A percentile compares a stretch with the other conserved stretches of the same genome.
These are phyloP conservation scores for Calephelis perditalis DNA, from an alignment of 2,888 invertebrate genomes.

Conservation along the genomic window DNA sequence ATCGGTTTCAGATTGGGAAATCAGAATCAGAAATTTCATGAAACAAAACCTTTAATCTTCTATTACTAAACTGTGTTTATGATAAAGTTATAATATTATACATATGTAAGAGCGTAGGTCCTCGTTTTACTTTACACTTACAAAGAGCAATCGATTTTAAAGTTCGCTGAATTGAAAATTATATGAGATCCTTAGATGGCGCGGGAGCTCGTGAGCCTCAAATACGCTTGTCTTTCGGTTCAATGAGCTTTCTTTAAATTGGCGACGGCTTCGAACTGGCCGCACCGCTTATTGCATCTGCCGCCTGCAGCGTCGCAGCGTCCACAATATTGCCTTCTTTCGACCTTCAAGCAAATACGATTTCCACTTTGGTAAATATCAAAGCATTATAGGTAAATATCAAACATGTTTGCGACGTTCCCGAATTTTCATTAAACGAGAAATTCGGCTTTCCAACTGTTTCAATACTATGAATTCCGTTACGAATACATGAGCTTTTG, in stretches of 20 bases:
- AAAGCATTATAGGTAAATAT: constrained; percentile 67
- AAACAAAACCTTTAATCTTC: too few species aligned
- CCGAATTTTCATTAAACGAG: constrained; percentile 51
- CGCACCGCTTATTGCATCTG: constrained; percentile 75
- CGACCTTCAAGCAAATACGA: constrained; percentile 76
- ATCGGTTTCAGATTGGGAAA: too few species aligned
- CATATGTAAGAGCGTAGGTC: constrained; percentile 25
- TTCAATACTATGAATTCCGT: constrained; percentile 10
- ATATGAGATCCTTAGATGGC: constrained; percentile 70
- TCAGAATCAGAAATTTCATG: too few species aligned
- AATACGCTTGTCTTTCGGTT: constrained; percentile 79
- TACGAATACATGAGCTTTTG: constrained; percentile 33
- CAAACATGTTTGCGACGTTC: constrained; percentile 38
- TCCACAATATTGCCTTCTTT: constrained; percentile 74
- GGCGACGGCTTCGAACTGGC: constrained; percentile 70
- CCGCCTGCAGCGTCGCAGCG: constrained; percentile 69
- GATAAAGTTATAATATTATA: too few species aligned
- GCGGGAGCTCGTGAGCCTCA: constrained; percentile 71
- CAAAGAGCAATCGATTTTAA: constrained; percentile 76
- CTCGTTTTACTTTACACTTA: constrained; percentile 69
- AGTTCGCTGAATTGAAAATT: constrained; percentile 78
- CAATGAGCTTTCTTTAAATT: constrained; percentile 80
- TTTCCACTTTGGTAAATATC: constrained; percentile 70
- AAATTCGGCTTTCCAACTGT: constrained; percentile 3
- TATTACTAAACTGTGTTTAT: too few species aligned